phyloP scores from a whole-genome alignment of 2,888 invertebrate species.

The Anaspis maculata region DNA sequence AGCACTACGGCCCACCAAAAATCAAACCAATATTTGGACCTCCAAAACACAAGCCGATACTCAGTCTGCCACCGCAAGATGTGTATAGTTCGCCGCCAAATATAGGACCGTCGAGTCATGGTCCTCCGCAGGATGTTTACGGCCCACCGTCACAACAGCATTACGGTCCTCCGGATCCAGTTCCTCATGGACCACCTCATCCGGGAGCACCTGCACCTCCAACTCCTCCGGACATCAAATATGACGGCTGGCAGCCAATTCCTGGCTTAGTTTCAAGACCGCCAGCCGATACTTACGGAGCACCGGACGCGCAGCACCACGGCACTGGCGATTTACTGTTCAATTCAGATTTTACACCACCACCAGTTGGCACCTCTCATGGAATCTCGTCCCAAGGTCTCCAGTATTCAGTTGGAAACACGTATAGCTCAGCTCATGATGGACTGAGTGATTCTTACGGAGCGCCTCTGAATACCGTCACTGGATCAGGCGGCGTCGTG shows the following conservation, averaged over 20 bases:
- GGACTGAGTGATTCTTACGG: slow-evolving; percentile 47
- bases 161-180: slow-evolving; percentile 55
- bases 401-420: not conserved
- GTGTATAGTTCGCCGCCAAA: slow-evolving; percentile 10
- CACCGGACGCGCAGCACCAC: slow-evolving; percentile 28
- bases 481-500: slow-evolving; percentile 38
- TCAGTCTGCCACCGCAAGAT: slow-evolving; percentile 6
- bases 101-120: slow-evolving; percentile 3
- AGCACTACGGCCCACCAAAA: slow-evolving; percentile 27
- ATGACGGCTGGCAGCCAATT: slow-evolving; percentile 83
- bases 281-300: slow-evolving; percentile 31
- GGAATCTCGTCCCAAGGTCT: not conserved
- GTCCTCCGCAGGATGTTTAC: slow-evolving; percentile 32
- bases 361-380: slow-evolving; percentile 18
- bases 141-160: slow-evolving; percentile 41
- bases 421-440: slow-evolving; percentile 15
- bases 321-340: slow-evolving; percentile 38
- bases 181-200: slow-evolving; percentile 52
- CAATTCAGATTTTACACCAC: slow-evolving; percentile 32
- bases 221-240: slow-evolving; percentile 64
- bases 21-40: slow-evolving; percentile 14
- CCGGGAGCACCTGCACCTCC: slow-evolving; percentile 67
- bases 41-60: slow-evolving; percentile 20
- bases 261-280: slow-evolving; percentile 52
- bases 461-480: slow-evolving; percentile 43